Evolutionary conservation across 2,113 vertebrate genomes (phyloP).

Genomic region (Semicossyphus pulcher): DNA sequence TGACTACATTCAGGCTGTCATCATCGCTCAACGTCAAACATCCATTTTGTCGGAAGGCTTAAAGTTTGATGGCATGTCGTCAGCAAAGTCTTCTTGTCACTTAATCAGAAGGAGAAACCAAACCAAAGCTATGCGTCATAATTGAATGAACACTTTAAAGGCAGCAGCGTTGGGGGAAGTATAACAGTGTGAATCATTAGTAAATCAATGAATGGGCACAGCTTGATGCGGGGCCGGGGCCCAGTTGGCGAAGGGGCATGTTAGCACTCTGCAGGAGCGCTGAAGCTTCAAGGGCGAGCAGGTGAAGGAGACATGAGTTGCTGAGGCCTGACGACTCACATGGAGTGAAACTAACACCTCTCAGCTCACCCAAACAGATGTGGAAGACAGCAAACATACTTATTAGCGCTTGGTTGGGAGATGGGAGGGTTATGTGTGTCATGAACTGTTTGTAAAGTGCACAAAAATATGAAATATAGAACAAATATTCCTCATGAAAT

Average conservation of each 20-base stretch:
- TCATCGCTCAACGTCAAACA: constrained; percentile 28
- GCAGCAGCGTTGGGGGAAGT: background rate
- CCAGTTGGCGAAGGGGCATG: constrained; percentile 35
- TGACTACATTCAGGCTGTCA: constrained; percentile 37
- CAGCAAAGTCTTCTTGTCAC: background rate
- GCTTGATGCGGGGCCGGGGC: constrained; percentile 21
- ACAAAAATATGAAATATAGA: no score
- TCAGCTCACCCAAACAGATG: background rate
- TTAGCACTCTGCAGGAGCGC: constrained; percentile 34
- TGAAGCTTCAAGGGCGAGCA: constrained; percentile 54
- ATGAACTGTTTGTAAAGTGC: no score
- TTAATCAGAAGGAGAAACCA: background rate
- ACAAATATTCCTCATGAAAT: no score
- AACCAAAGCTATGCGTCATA: background rate
- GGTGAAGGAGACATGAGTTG: constrained; percentile 61
- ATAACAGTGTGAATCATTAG: constrained; percentile 17
- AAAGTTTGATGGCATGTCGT: background rate
- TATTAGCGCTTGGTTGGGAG: no score
- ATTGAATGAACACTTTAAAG: constrained; percentile 14
- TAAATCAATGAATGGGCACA: constrained; percentile 58
- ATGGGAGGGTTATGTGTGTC: no score
- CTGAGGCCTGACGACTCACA: constrained; percentile 27
- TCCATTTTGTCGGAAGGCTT: constrained; percentile 18
- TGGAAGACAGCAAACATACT: constrained; percentile 13
- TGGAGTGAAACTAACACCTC: constrained; percentile 35